A percentile compares a stretch with the other conserved stretches of the same genome.
Conservation (phyloP, 1,140 invertebrate species). For the Eriocheir sinensis region DNA sequence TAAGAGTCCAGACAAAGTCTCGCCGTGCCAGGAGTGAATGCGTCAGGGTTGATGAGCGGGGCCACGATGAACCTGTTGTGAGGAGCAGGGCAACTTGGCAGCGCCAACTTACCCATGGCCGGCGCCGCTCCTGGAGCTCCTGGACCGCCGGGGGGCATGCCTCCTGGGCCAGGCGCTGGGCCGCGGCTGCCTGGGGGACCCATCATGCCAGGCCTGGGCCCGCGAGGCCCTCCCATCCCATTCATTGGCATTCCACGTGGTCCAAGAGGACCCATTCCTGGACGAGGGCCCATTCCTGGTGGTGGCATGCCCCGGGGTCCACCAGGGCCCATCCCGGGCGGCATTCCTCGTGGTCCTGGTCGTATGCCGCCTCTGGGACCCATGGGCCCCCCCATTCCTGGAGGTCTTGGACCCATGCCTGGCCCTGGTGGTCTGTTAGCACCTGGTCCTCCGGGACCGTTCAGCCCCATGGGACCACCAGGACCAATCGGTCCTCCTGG, state of each 20-base stretch:
- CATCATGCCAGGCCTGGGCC: constrained; percentile 70
- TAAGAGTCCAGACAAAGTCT: neutral
- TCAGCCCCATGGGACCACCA: constrained; percentile 19
- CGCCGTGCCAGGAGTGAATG: too few relatives aligned
- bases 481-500: constrained; percentile 54
- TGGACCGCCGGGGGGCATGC: constrained; percentile 52
- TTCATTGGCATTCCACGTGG: constrained; percentile 73
- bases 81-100: neutral
- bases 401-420: constrained; percentile 64
- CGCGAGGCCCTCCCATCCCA: constrained; percentile 71
- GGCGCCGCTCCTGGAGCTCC: constrained; percentile 48
- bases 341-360: constrained; percentile 71
- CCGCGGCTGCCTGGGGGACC: constrained; percentile 61
- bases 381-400: constrained; percentile 67
- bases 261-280: constrained; percentile 70
- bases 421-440: constrained; percentile 59
- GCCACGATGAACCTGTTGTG: neutral
- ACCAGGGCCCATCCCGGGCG: constrained; percentile 67
- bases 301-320: constrained; percentile 67
- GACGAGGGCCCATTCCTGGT: constrained; percentile 70
- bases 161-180: constrained; percentile 58
- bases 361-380: constrained; percentile 61
- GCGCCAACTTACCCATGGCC: constrained; percentile 40
- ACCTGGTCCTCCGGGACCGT: constrained; percentile 62
- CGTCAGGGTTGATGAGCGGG: neutral